Percentiles rank a stretch among this genome's conserved stretches.
phyloP scores from a whole-genome alignment of 2,888 invertebrate species.

The Sphecodes monilicornis region DNA sequence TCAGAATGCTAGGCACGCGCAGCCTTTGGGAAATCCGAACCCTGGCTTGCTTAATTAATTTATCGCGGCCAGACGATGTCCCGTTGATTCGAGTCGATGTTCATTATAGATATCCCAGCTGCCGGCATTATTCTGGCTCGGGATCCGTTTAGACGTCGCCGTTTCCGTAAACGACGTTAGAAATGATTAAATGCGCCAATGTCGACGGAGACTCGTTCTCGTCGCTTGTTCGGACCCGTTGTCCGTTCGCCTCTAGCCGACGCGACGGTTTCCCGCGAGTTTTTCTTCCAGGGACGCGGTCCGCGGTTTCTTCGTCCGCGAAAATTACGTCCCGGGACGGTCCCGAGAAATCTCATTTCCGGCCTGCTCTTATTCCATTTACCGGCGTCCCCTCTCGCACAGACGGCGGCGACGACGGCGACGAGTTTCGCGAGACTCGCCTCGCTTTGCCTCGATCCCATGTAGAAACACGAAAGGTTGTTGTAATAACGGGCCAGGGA shows the following conservation, averaged over 20 bases:
- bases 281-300: background rate
- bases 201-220: background rate
- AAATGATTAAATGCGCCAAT: background rate
- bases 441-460: background rate
- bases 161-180: background rate
- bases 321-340: constrained; percentile 41
- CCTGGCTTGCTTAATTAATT: constrained; percentile 64
- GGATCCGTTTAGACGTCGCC: background rate
- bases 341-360: constrained; percentile 65
- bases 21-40: constrained; percentile 52
- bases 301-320: background rate
- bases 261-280: background rate
- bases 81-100: constrained; percentile 62
- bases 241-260: background rate
- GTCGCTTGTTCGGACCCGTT: background rate
- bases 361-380: constrained; percentile 46
- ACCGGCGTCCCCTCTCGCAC: background rate
- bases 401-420: background rate
- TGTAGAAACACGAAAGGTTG: constrained; percentile 42
- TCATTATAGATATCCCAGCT: constrained; percentile 61
- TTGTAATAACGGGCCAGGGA: constrained; percentile 31
- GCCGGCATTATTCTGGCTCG: constrained; percentile 25
- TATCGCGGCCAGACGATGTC: constrained; percentile 57
- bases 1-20: constrained; percentile 51
- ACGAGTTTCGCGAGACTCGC: constrained; percentile 20